Evolutionary conservation across 2,797 vertebrate species (phyloP).

Genomic region (Octomys mimax): DNA sequence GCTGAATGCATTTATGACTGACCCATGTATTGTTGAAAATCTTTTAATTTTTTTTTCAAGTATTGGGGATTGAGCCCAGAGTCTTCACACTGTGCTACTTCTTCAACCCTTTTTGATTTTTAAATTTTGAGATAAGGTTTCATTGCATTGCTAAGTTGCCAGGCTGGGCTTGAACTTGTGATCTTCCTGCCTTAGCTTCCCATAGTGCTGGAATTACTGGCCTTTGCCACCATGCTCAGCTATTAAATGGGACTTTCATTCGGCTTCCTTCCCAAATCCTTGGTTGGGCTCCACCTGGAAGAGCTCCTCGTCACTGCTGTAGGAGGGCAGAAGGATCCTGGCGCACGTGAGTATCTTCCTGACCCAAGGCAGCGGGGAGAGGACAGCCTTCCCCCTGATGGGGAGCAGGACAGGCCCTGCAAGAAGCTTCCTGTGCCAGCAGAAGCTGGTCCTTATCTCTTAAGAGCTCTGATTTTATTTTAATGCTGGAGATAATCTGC

Average conservation of each 20-base stretch:
- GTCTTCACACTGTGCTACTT: background rate
- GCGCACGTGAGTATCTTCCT: accelerated
- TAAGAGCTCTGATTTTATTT: constrained; percentile 24
- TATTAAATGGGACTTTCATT: background rate
- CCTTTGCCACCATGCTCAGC: background rate
- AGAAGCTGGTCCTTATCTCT: background rate
- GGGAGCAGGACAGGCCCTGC: background rate
- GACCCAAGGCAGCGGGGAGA: accelerated
- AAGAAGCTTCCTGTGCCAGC: background rate
- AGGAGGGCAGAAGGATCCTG: background rate
- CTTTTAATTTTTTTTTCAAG: background rate
- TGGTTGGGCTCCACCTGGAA: accelerated
- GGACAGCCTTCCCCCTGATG: accelerated
- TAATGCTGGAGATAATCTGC: background rate
- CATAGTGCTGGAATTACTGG: background rate
- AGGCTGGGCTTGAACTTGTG: background rate
- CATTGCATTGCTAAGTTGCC: background rate
- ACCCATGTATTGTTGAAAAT: background rate
- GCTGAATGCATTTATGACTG: accelerated
- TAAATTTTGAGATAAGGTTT: background rate
- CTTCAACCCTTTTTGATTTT: background rate
- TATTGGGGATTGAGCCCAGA: background rate
- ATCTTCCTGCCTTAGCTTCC: background rate
- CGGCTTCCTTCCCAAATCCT: background rate
- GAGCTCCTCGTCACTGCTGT: background rate